Conservation (phyloP, 37 sponge, comb jelly and placozoan genomes). For the Halisarca cf. caerulea region DNA sequence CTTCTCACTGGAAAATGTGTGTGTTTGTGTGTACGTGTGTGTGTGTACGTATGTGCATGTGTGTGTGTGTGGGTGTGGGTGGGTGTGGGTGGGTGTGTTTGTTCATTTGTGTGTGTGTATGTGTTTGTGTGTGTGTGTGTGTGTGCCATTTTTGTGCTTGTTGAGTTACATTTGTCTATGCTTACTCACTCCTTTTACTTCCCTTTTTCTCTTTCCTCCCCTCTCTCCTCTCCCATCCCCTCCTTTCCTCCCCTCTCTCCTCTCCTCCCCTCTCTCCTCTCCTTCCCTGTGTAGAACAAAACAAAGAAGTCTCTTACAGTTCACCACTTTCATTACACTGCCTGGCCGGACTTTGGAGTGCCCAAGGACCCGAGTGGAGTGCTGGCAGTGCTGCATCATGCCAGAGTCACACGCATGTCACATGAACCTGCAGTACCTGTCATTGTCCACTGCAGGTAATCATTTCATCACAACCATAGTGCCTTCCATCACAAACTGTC, state of each 20-base stretch:
- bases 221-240: conserved; percentile 6
- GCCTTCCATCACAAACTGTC: no score
- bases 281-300: no score
- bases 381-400: conserved; percentile 58
- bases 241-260: neutral
- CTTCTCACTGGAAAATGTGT: neutral
- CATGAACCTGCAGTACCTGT: conserved; percentile 45
- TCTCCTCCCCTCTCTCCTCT: neutral
- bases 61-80: conserved; percentile 6
- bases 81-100: neutral
- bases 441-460: conserved; percentile 77
- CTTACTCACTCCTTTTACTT: no score
- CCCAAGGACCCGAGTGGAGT: conserved; percentile 56
- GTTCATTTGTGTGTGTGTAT: no score
- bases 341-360: conserved; percentile 85
- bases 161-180: no score
- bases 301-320: conserved; percentile 22
- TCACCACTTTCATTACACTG: conserved; percentile 63
- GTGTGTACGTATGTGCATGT: conserved; percentile 1
- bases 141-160: no score
- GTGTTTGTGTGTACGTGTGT: neutral
- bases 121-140: no score
- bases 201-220: neutral
- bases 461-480: no score
- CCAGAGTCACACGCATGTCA: conserved; percentile 33